Evolutionary conservation across 2,888 invertebrate genomes (phyloP), one percentile per base, ranked within the genome.

Genomic region (Rhamphomyia laevipes): DNA sequence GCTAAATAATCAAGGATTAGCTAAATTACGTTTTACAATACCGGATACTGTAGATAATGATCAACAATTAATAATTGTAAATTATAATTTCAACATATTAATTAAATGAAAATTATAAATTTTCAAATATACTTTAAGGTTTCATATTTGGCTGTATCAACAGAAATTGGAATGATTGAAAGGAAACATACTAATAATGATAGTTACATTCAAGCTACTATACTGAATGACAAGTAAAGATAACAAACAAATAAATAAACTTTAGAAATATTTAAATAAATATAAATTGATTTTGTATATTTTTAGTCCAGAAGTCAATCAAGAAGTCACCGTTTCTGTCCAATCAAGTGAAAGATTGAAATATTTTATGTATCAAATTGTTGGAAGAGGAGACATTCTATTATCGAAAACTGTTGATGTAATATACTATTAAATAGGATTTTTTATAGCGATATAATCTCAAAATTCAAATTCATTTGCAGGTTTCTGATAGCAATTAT

Each of bases 351-450:
- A 80, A 57, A 81, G 83, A 0, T 75, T 93, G 74, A 81, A 82
- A 57, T 78, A 86, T 57, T 74, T 92, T 45, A 83, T 81, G 58
- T 92, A 90, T 63, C 76, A 82, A 60, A 76, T 91, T 37, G 76
- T 94, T 51, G 92, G 91, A 13, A 78, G 93, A 46, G 94, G 94
- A 0, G 87, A 92, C 63, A 83, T 94, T 31, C 72, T 92, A 5
- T 66, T 81, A 18, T 85, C 89, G 0, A 82, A 83, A 56, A 84
- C 88, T 9, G 73, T 88, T 13, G 80, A 81, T 68, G 80, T 79
- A 48, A 59, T 61, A 58, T 7, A 3, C 13, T 4, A 12, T 33
- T n/a, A 31, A 37, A 21, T 30, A 13, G n/a, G n/a, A 5, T 38
- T 15, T 30, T 12, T 21, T 21, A 4, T 15, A 16, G 16, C 18